Evolutionary conservation across 2,113 vertebrate genomes (phyloP).

Genomic region (Phainopepla nitens): DNA sequence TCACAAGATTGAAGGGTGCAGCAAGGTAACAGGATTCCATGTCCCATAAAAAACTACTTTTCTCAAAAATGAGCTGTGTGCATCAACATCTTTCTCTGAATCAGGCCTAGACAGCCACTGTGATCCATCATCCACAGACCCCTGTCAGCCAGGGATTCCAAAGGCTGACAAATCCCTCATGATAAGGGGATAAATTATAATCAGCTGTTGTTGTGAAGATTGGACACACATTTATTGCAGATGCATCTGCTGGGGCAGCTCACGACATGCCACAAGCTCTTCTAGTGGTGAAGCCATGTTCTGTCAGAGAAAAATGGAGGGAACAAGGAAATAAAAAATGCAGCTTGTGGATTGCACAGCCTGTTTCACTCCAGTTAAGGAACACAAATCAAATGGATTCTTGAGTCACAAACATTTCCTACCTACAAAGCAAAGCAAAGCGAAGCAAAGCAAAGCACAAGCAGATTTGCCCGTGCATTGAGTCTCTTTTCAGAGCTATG

Average conservation of each 20-base stretch:
- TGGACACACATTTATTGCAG: not conserved
- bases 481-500: not conserved
- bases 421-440: not conserved
- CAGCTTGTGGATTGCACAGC: not conserved
- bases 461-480: not conserved
- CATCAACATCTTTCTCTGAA: not conserved
- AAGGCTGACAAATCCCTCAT: not conserved
- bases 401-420: not conserved
- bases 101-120: not conserved
- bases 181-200: slow-evolving; percentile 19
- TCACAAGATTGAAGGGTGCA: not conserved
- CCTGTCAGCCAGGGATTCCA: not conserved
- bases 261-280: not conserved
- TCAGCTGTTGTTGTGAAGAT: not conserved
- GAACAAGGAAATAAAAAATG: not conserved
- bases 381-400: slow-evolving; percentile 7
- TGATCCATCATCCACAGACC: not conserved
- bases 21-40: not conserved
- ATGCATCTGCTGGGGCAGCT: not conserved
- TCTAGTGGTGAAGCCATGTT: not conserved
- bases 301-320: not conserved
- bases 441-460: not conserved
- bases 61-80: not conserved
- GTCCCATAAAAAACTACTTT: slow-evolving; percentile 5
- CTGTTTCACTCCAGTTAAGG: slow-evolving; percentile 9